Evolutionary conservation across 2,113 vertebrate genomes (phyloP).

Genomic region (Tinamus guttatus): DNA sequence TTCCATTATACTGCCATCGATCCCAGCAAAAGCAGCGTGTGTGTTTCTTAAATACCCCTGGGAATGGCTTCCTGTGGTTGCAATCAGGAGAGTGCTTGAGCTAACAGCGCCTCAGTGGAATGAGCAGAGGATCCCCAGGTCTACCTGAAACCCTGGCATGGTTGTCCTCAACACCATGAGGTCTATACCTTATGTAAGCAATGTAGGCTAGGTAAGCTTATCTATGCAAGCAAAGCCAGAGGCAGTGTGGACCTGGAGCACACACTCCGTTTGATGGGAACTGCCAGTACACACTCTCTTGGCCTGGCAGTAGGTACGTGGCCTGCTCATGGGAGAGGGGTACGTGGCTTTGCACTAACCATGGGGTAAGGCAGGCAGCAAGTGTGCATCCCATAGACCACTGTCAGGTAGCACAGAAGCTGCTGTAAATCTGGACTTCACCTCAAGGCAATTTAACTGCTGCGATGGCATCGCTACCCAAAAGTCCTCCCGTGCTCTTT

Average conservation of each 20-base stretch:
- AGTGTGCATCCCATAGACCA: accelerated
- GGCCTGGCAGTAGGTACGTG: not conserved
- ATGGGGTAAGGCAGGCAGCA: not conserved
- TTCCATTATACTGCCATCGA: accelerated
- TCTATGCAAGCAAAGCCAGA: too few relatives aligned
- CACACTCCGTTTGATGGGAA: not conserved
- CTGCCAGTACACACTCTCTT: not conserved
- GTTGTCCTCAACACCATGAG: not conserved
- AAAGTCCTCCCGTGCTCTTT: not conserved
- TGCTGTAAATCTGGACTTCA: not conserved
- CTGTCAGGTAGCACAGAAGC: not conserved
- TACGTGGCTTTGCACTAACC: too few relatives aligned
- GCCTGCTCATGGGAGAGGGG: not conserved
- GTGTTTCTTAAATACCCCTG: not conserved
- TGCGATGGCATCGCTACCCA: not conserved
- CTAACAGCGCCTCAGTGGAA: not conserved
- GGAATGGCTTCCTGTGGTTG: not conserved
- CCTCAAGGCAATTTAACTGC: not conserved
- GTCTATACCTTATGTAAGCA: too few relatives aligned
- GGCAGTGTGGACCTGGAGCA: not conserved
- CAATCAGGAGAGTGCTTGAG: not conserved
- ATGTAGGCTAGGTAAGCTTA: too few relatives aligned
- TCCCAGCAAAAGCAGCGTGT: not conserved
- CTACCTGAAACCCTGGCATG: not conserved
- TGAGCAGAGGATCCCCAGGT: not conserved